These are phyloP conservation scores for Plotosus lineatus DNA, from an alignment of 2,113 vertebrate genomes.

Conservation along the genomic window DNA sequence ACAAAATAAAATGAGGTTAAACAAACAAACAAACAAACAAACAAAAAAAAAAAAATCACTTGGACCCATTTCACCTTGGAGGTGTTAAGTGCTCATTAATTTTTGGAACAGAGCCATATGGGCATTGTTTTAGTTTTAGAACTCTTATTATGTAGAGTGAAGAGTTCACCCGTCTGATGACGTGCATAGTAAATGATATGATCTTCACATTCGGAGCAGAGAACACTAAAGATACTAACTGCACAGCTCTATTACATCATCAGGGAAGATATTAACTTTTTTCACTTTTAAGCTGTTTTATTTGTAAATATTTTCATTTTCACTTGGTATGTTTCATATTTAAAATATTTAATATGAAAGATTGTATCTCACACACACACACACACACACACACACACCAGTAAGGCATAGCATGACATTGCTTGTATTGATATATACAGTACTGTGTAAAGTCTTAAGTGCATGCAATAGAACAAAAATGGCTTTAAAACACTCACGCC, in stretches of 20 bases:
- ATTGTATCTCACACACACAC: neutral
- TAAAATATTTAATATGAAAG: neutral
- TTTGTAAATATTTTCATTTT: constrained; percentile 7
- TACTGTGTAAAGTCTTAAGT: no score
- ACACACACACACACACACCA: no score
- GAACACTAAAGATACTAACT: neutral
- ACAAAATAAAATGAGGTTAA: constrained; percentile 16
- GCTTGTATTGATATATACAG: neutral
- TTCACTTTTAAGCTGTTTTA: neutral
- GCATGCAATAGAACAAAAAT: no score
- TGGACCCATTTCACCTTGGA: constrained; percentile 48
- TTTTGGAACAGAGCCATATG: constrained; percentile 13
- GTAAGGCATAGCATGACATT: neutral
- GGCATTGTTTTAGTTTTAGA: neutral
- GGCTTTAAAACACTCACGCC: no score
- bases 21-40: no score
- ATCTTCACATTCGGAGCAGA: neutral
- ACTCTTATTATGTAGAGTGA: neutral
- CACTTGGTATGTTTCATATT: neutral
- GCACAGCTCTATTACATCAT: neutral
- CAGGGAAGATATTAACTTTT: neutral
- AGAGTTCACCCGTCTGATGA: neutral
- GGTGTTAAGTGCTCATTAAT: constrained; percentile 43
- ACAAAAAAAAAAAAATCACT: constrained; percentile 19
- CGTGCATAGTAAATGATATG: neutral